phyloP scores from a whole-genome alignment of 1,140 invertebrate genomes.

The Agraylea sexmaculata region DNA sequence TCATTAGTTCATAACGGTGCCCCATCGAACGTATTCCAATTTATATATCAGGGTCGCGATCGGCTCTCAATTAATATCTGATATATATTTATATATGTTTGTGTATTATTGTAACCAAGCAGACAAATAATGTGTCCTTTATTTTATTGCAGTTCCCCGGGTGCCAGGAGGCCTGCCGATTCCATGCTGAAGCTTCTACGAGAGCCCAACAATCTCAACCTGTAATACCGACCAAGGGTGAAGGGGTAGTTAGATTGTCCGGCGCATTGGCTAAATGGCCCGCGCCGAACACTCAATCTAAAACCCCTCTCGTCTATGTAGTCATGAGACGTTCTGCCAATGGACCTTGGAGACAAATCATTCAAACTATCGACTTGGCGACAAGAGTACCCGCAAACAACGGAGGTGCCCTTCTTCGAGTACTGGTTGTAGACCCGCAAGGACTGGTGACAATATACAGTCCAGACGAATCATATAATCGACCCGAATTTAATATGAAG shows the following conservation, averaged over 20 bases:
- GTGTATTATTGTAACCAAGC: too few relatives aligned
- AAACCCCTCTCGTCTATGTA: slow-evolving; percentile 51
- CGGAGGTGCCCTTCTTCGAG: slow-evolving; percentile 46
- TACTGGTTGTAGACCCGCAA: slow-evolving; percentile 51
- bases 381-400: slow-evolving; percentile 46
- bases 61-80: too few relatives aligned
- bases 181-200: slow-evolving; percentile 47
- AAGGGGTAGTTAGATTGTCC: slow-evolving; percentile 46
- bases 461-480: slow-evolving; percentile 38
- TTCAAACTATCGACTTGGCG: slow-evolving; percentile 47
- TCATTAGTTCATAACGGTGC: too few relatives aligned
- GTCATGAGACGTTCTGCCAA: slow-evolving; percentile 49
- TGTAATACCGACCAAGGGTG: slow-evolving; percentile 52
- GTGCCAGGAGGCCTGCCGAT: slow-evolving; percentile 54
- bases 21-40: too few relatives aligned
- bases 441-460: slow-evolving; percentile 56
- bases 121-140: slow-evolving; percentile 15
- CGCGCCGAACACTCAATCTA: slow-evolving; percentile 38
- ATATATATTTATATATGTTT: too few relatives aligned
- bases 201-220: slow-evolving; percentile 46
- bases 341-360: slow-evolving; percentile 53
- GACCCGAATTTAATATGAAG: slow-evolving; percentile 27
- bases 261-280: slow-evolving; percentile 49
- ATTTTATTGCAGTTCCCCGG: slow-evolving; percentile 50
- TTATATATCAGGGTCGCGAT: too few relatives aligned